Evolutionary conservation across 2,888 invertebrate genomes (phyloP), one percentile per base, ranked within the genome.

Genomic region (Cosmia trapezina): DNA sequence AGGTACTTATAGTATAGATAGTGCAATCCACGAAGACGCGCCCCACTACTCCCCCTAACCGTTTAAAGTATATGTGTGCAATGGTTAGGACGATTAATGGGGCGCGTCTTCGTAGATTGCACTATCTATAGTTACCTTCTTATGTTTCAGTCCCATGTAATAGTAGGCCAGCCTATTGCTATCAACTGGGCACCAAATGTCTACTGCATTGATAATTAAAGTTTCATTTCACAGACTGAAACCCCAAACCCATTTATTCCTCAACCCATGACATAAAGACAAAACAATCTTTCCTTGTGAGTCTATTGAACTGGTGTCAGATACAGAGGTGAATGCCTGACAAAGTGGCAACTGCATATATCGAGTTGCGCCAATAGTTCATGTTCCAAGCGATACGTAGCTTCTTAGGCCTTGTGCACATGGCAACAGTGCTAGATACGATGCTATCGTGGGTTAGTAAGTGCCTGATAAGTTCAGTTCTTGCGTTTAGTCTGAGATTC

Each of bases 251-350:
- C 19, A 41, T 47, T 60, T 28, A 45, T 53, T 51, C 33, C 19
- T 33, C 28, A 78, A 22, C 53, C n/a, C n/a, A 47, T 49, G 41
- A 54, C n/a, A 28, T 49, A 49, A 57, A 65, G 67, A 76, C 63
- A 49, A 61, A 62, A 57, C 61, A 68, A 57, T 57, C 0, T 41
- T 76, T 63, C 19, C 14, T 61, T 49, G 47, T 17, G 17, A 59
- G 53, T 81, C 22, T 75, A 62, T 45, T 81, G 68, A 65, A 76
- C 59, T 64, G 82, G 82, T 80, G 71, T 82, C 64, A 51, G 64
- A 56, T 76, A 63, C 37, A 57, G 60, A 79, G 78, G 65, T 78
- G 78, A 78, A 72, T 82, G 78, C 51, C 69, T 78, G 68, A 53
- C 41, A 60, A 61, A 80, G 61, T 73, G n/a, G 65, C 47, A 41